Evolutionary conservation across 2,797 vertebrate genomes (phyloP).

Genomic region (Saxicola maurus): DNA sequence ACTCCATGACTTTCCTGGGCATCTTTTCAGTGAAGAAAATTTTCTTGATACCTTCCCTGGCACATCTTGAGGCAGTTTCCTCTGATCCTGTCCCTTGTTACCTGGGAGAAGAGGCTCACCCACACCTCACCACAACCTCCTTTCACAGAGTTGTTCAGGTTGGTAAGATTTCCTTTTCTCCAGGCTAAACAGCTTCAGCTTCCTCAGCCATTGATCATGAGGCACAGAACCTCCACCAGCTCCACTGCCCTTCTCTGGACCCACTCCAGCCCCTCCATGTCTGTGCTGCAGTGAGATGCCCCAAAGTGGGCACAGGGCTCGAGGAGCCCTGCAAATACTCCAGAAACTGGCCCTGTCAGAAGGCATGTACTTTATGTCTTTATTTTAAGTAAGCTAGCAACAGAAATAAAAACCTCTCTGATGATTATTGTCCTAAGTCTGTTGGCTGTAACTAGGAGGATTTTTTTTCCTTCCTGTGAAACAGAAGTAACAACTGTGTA

Average conservation of each 20-base stretch:
- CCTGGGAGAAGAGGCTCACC: neutral
- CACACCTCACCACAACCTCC: neutral
- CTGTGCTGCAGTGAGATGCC: fast-evolving
- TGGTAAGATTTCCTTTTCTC: fast-evolving
- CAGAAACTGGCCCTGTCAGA: neutral
- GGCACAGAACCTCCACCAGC: too few relatives aligned
- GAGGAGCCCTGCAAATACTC: neutral
- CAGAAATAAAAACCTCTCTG: neutral
- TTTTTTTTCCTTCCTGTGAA: neutral
- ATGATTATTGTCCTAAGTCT: neutral
- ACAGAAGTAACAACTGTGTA: neutral
- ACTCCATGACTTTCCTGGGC: neutral
- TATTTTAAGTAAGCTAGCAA: neutral
- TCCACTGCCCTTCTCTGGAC: neutral
- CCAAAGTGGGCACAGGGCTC: fast-evolving
- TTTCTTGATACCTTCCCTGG: neutral
- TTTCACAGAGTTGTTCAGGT: neutral
- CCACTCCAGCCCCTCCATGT: neutral
- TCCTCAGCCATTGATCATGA: neutral
- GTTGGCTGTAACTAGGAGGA: neutral
- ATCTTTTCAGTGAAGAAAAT: neutral
- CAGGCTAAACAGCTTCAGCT: neutral
- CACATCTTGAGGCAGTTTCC: neutral
- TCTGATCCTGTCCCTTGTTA: neutral
- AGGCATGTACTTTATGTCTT: neutral